A percentile compares a stretch with the other conserved stretches of the same genome.
Evolutionary conservation across 2,797 vertebrate genomes (phyloP).

Genomic region (Gambelia wislizenii): DNA sequence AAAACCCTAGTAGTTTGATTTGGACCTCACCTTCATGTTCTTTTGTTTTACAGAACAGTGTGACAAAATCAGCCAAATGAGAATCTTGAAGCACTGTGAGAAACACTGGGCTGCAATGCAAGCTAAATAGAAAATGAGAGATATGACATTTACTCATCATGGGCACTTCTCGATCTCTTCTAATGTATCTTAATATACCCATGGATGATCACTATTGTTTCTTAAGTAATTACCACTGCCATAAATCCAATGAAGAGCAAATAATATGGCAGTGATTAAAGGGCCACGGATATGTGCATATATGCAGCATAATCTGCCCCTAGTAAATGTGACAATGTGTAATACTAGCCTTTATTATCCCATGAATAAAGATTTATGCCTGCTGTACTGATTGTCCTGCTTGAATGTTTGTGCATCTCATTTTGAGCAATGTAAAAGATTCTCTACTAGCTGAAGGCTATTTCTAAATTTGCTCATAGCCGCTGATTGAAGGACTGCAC

Average conservation of each 20-base stretch:
- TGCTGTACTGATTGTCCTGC: conserved; percentile 34
- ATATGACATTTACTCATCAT: conserved; percentile 43
- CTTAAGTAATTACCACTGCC: conserved; percentile 39
- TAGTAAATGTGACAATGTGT: conserved; percentile 51
- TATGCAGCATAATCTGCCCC: conserved; percentile 52
- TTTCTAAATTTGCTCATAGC: neutral
- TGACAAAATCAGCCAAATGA: conserved; percentile 33
- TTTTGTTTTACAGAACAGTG: conserved; percentile 45
- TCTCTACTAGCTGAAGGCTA: conserved; percentile 36
- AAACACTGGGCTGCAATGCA: conserved; percentile 55
- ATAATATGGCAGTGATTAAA: conserved; percentile 59
- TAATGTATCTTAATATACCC: conserved; percentile 59
- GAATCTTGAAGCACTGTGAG: conserved; percentile 42
- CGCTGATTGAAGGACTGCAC: neutral
- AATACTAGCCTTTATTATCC: conserved; percentile 59
- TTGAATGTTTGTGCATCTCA: conserved; percentile 59
- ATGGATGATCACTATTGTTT: conserved; percentile 48
- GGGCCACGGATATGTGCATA: conserved; percentile 26
- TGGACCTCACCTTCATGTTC: conserved; percentile 47
- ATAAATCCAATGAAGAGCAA: conserved; percentile 47
- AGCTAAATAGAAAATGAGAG: conserved; percentile 31
- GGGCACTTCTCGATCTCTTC: conserved; percentile 60
- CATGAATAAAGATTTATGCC: conserved; percentile 65
- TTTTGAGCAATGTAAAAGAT: conserved; percentile 64
- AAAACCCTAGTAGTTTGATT: conserved; percentile 46